A percentile compares a stretch with the other conserved stretches of the same genome.
phyloP scores from a whole-genome alignment of 2,888 invertebrate genomes.

The Hirudinaria manillensis region DNA sequence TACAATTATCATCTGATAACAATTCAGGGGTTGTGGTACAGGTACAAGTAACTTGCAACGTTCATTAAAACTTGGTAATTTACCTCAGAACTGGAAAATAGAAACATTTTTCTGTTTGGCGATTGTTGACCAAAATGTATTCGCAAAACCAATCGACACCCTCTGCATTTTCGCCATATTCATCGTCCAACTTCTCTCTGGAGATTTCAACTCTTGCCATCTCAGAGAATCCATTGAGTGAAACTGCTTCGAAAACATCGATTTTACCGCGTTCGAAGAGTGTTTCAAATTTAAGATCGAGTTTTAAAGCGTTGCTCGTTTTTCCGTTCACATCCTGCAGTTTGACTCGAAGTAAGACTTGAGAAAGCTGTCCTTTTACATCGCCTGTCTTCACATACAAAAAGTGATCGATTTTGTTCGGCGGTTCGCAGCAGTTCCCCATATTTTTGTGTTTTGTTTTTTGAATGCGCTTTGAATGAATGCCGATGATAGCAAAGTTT shows the following conservation, averaged over 20 bases:
- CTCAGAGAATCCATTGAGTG: slow-evolving; percentile 34
- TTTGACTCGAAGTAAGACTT: slow-evolving; percentile 53
- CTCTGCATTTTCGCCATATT: slow-evolving; percentile 35
- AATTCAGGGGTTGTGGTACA: not conserved
- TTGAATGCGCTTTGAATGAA: not conserved
- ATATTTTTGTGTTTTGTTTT: slow-evolving; percentile 31
- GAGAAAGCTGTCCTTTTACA: slow-evolving; percentile 52
- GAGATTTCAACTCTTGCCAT: slow-evolving; percentile 50
- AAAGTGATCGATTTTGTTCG: slow-evolving; percentile 42
- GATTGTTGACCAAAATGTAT: slow-evolving; percentile 45
- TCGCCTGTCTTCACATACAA: slow-evolving; percentile 56
- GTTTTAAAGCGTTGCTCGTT: slow-evolving; percentile 45
- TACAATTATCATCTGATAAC: not conserved
- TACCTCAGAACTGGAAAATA: slow-evolving; percentile 55
- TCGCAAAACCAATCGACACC: slow-evolving; percentile 54
- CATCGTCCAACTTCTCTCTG: slow-evolving; percentile 49
- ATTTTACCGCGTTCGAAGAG: slow-evolving; percentile 42
- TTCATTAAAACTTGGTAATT: slow-evolving; percentile 36
- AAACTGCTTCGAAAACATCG: slow-evolving; percentile 29
- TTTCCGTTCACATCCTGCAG: slow-evolving; percentile 51
- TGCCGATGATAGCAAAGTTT: too few relatives aligned
- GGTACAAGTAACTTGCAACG: not conserved
- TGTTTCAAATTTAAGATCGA: slow-evolving; percentile 49
- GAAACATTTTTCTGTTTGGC: slow-evolving; percentile 42
- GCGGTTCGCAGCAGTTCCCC: slow-evolving; percentile 42